Conservation (phyloP, 2,888 invertebrate genomes). For the Papilio elwesi region DNA sequence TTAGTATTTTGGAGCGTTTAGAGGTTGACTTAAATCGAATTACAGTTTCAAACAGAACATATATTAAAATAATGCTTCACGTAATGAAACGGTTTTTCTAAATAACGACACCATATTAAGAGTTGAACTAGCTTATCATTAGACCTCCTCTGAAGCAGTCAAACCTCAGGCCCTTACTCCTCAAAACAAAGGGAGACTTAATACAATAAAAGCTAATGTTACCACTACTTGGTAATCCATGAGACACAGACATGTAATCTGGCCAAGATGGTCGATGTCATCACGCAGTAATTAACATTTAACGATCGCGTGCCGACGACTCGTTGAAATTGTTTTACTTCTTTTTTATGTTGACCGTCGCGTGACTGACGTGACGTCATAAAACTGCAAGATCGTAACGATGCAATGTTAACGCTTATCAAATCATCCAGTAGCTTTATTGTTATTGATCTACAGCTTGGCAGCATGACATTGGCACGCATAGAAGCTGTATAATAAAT, state of each 20-base stretch:
- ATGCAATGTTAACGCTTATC: slow-evolving; percentile 3
- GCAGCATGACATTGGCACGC: too few species aligned
- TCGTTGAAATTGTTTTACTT: slow-evolving; percentile 16
- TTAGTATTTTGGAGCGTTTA: too few species aligned
- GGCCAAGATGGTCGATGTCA: slow-evolving; percentile 17
- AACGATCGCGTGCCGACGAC: slow-evolving; percentile 18
- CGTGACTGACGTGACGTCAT: slow-evolving; percentile 26
- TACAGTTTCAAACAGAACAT: too few species aligned
- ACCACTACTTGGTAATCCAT: not conserved
- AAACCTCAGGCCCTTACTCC: too few species aligned
- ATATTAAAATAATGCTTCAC: too few species aligned
- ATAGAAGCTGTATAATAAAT: too few species aligned
- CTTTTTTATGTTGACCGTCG: slow-evolving; percentile 8
- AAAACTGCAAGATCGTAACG: slow-evolving; percentile 9
- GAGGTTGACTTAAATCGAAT: too few species aligned
- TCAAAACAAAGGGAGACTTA: too few species aligned
- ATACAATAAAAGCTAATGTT: not conserved
- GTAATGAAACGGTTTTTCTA: too few species aligned
- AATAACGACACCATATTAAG: too few species aligned
- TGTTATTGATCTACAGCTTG: slow-evolving; percentile 4
- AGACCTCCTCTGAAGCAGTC: too few species aligned
- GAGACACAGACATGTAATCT: slow-evolving; percentile 11
- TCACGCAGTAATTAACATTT: slow-evolving; percentile 25
- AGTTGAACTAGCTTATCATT: too few species aligned
- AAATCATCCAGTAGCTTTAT: slow-evolving; percentile 13